Percentiles rank a stretch among this genome's conserved stretches.
Conservation (phyloP, 2,888 invertebrate genomes). For the Dolichopus griseipennis region DNA sequence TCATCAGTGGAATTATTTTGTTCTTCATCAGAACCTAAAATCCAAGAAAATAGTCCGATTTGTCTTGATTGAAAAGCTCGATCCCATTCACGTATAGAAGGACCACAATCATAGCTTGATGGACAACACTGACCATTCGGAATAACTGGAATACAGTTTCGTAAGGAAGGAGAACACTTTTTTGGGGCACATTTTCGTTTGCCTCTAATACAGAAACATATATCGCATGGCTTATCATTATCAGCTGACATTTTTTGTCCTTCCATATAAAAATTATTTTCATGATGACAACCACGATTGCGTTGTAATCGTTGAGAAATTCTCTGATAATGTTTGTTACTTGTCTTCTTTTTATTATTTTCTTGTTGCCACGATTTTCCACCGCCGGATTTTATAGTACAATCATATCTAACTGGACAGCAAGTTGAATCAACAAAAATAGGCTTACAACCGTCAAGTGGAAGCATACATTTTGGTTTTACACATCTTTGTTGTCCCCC, state of each 20-base stretch:
- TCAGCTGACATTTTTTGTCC: constrained; percentile 58
- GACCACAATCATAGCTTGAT: constrained; percentile 71
- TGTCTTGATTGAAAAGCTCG: constrained; percentile 35
- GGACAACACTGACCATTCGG: constrained; percentile 75
- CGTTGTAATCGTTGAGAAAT: constrained; percentile 37
- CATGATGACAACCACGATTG: constrained; percentile 51
- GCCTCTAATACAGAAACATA: constrained; percentile 72
- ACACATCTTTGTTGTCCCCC: constrained; percentile 64
- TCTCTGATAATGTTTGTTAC: constrained; percentile 38
- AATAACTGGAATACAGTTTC: constrained; percentile 67
- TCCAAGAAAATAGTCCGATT: constrained; percentile 37
- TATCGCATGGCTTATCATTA: constrained; percentile 51
- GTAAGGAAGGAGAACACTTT: constrained; percentile 64
- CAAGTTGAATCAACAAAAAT: constrained; percentile 49
- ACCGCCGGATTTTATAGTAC: constrained; percentile 39
- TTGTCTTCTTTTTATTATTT: constrained; percentile 34
- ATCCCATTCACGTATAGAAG: constrained; percentile 40
- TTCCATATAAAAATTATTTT: constrained; percentile 56
- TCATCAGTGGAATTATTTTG: constrained; percentile 15
- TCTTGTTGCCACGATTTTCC: constrained; percentile 36
- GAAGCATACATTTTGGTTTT: constrained; percentile 67
- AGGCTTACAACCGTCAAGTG: constrained; percentile 53
- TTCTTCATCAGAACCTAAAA: constrained; percentile 34
- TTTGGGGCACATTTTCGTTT: constrained; percentile 64
- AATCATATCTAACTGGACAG: constrained; percentile 75